Evolutionary conservation across 2,888 invertebrate genomes (phyloP).

Genomic region (Octodonta nipae): DNA sequence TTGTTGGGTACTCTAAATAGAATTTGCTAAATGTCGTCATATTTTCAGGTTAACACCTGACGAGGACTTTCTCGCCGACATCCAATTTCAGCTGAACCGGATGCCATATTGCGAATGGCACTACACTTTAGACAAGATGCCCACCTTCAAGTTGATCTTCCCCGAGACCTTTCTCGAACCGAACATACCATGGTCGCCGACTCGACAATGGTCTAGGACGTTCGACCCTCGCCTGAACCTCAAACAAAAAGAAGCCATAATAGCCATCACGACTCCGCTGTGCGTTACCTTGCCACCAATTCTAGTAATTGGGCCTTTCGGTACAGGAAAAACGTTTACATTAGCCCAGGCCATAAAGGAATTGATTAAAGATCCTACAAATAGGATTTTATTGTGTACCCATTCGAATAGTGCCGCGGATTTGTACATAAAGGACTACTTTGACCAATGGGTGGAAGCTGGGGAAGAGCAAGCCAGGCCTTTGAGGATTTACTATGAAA

Average conservation of each 20-base stretch:
- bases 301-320: constrained; percentile 62
- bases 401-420: constrained; percentile 81
- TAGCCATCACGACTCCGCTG: constrained; percentile 57
- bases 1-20: no score
- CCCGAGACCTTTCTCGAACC: constrained; percentile 51
- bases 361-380: constrained; percentile 46
- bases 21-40: no score
- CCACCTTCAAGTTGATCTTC: constrained; percentile 50
- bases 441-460: constrained; percentile 59
- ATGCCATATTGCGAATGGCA: constrained; percentile 76
- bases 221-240: constrained; percentile 54
- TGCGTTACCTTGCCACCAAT: constrained; percentile 54
- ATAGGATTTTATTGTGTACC: constrained; percentile 67
- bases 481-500: constrained; percentile 65
- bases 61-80: constrained; percentile 51
- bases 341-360: constrained; percentile 60
- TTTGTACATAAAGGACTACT: constrained; percentile 70
- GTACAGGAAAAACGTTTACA: constrained; percentile 79
- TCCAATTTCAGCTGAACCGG: constrained; percentile 70
- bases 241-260: constrained; percentile 66
- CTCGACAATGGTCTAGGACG: constrained; percentile 52
- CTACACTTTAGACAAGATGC: constrained; percentile 62
- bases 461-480: constrained; percentile 55
- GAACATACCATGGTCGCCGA: constrained; percentile 55
- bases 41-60: constrained; percentile 38